A percentile compares a stretch with the other conserved stretches of the same genome.
Conservation (phyloP, 2,113 vertebrate genomes). For the Erythrocebus patas region DNA sequence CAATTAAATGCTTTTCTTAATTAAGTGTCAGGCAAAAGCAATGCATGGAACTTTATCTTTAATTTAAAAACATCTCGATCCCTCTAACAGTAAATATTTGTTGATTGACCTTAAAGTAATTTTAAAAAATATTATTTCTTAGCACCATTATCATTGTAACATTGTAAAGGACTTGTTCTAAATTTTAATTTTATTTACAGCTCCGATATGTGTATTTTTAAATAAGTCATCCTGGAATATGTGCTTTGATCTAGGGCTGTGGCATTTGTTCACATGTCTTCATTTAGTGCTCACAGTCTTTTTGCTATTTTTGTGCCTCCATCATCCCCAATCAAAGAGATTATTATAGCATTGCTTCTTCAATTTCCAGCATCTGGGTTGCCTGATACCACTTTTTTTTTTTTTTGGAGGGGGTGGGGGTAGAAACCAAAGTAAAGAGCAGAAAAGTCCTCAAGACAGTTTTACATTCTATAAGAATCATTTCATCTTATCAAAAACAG, state of each 20-base stretch:
- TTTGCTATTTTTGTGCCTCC: constrained; percentile 1
- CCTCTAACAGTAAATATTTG: not conserved
- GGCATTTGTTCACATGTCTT: not conserved
- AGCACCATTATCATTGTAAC: not conserved
- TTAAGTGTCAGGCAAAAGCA: not conserved
- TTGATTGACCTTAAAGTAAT: not conserved
- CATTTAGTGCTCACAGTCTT: not conserved
- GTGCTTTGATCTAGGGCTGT: not conserved
- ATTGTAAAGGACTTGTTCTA: not conserved
- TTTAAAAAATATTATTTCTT: not conserved
- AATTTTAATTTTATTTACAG: not conserved
- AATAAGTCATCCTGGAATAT: not conserved
- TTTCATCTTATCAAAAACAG: constrained; percentile 48
- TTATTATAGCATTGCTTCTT: constrained; percentile 23
- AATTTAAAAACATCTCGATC: not conserved
- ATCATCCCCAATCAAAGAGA: constrained; percentile 18
- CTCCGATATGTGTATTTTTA: not conserved
- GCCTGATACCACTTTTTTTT: not conserved
- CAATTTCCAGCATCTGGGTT: constrained; percentile 20
- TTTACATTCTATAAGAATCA: constrained; percentile 7
- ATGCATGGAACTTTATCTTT: not conserved
- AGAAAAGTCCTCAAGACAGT: constrained; percentile 38
- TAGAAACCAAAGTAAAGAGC: not conserved
- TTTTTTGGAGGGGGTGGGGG: not conserved
- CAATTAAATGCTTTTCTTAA: not conserved